These are phyloP conservation scores for Ditula angustiorana DNA, from an alignment of 2,888 invertebrate species.

Conservation along the genomic window DNA sequence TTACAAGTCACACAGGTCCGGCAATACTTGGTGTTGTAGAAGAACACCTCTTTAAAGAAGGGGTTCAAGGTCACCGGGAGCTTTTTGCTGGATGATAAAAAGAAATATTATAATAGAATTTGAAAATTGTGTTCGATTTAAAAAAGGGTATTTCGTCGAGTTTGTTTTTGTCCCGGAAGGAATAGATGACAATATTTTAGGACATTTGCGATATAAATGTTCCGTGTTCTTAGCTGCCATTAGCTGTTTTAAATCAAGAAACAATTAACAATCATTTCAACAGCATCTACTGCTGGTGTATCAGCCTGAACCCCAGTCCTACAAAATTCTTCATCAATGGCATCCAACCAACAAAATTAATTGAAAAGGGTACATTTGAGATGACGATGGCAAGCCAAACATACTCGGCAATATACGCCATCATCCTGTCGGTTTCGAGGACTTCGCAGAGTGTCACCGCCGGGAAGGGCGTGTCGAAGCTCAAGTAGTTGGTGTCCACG, in stretches of 20 bases:
- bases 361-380: background rate
- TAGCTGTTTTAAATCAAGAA: too few relatives aligned
- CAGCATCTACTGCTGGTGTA: too few relatives aligned
- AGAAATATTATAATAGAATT: constrained; percentile 23
- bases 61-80: constrained; percentile 50
- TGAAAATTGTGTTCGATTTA: too few relatives aligned
- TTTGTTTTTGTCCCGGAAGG: too few relatives aligned
- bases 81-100: constrained; percentile 54
- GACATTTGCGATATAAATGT: too few relatives aligned
- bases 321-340: too few relatives aligned
- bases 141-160: too few relatives aligned
- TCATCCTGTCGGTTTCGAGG: constrained; percentile 59
- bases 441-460: constrained; percentile 86
- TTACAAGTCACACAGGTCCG: constrained; percentile 62
- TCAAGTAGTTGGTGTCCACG: constrained; percentile 85
- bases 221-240: too few relatives aligned
- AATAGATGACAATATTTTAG: too few relatives aligned
- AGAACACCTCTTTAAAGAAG: constrained; percentile 68
- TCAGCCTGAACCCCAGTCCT: too few relatives aligned
- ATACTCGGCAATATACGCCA: constrained; percentile 60
- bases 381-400: constrained; percentile 34
- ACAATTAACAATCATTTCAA: too few relatives aligned
- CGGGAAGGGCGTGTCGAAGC: constrained; percentile 87
- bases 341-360: background rate
- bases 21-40: constrained; percentile 68